These are phyloP conservation scores for Dicycla oo DNA, from an alignment of 2,888 invertebrate species.

Conservation along the genomic window DNA sequence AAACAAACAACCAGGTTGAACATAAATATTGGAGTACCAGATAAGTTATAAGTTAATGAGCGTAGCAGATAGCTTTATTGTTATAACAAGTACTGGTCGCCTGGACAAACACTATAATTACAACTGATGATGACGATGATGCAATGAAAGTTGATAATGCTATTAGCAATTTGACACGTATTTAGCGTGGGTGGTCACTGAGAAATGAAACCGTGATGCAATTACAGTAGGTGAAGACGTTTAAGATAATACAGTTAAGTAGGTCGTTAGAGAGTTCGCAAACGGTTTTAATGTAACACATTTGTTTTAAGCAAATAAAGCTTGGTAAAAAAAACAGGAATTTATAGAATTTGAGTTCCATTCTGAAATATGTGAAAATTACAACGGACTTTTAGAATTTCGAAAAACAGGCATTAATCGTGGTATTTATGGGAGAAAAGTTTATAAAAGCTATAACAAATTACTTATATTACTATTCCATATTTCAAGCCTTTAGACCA, in stretches of 20 bases:
- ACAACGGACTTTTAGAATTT: not conserved
- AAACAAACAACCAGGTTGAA: constrained; percentile 66
- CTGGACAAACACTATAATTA: constrained; percentile 82
- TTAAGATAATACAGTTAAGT: constrained; percentile 77
- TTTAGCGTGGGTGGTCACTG: constrained; percentile 83
- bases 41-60: constrained; percentile 81
- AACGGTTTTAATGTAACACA: constrained; percentile 65
- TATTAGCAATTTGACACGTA: constrained; percentile 88
- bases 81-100: constrained; percentile 79
- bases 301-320: constrained; percentile 59
- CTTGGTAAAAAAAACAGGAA: constrained; percentile 34
- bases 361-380: constrained; percentile 5
- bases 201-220: constrained; percentile 81
- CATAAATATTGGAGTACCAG: constrained; percentile 75
- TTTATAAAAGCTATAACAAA: not conserved
- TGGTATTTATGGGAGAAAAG: not conserved
- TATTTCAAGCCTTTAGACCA: not conserved
- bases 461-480: not conserved
- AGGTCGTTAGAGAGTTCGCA: constrained; percentile 75
- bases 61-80: constrained; percentile 83
- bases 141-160: constrained; percentile 89
- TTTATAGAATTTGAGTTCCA: constrained; percentile 10
- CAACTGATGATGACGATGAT: constrained; percentile 80
- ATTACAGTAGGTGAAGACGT: constrained; percentile 77
- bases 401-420: not conserved